These are phyloP conservation scores for Aleiodes testaceus DNA, from an alignment of 2,888 invertebrate species.

Conservation along the genomic window DNA sequence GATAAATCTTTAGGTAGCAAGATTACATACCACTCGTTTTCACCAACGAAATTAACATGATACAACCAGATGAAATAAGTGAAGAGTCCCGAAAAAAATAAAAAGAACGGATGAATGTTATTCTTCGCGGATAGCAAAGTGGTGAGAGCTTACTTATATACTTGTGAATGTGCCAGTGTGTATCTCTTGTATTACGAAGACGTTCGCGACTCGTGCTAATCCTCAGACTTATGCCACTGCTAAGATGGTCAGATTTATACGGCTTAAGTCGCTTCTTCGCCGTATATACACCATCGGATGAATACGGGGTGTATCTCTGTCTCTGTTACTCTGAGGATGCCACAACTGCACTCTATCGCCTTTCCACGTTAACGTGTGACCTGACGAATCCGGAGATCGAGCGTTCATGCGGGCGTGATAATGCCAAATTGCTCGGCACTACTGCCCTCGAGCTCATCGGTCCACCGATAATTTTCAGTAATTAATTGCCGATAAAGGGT, in stretches of 20 bases:
- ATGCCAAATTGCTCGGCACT: slow-evolving; percentile 65
- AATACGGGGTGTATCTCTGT: slow-evolving; percentile 44
- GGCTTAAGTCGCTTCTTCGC: slow-evolving; percentile 61
- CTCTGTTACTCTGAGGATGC: slow-evolving; percentile 10
- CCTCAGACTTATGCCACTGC: slow-evolving; percentile 69
- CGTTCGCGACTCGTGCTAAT: slow-evolving; percentile 65
- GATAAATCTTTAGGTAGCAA: slow-evolving; percentile 35
- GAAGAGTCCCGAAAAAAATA: slow-evolving; percentile 5
- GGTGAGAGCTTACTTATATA: slow-evolving; percentile 34
- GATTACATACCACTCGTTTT: slow-evolving; percentile 31
- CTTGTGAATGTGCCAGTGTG: slow-evolving; percentile 23
- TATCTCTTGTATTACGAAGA: slow-evolving; percentile 42
- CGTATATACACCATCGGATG: slow-evolving; percentile 40
- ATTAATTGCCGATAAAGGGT: slow-evolving; percentile 60
- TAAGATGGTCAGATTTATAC: slow-evolving; percentile 72
- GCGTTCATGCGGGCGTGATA: slow-evolving; percentile 53
- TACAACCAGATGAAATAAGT: slow-evolving; percentile 25
- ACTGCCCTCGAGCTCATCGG: slow-evolving; percentile 20
- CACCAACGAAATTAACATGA: slow-evolving; percentile 41
- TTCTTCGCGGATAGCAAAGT: slow-evolving; percentile 32
- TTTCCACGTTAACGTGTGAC: slow-evolving; percentile 6
- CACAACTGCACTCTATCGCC: slow-evolving; percentile 17
- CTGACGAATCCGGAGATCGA: slow-evolving; percentile 28
- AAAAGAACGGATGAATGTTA: slow-evolving; percentile 30
- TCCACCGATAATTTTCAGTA: slow-evolving; percentile 56